These are phyloP conservation scores for Sialis fuliginosa DNA, from an alignment of 2,888 invertebrate genomes.

Conservation along the genomic window DNA sequence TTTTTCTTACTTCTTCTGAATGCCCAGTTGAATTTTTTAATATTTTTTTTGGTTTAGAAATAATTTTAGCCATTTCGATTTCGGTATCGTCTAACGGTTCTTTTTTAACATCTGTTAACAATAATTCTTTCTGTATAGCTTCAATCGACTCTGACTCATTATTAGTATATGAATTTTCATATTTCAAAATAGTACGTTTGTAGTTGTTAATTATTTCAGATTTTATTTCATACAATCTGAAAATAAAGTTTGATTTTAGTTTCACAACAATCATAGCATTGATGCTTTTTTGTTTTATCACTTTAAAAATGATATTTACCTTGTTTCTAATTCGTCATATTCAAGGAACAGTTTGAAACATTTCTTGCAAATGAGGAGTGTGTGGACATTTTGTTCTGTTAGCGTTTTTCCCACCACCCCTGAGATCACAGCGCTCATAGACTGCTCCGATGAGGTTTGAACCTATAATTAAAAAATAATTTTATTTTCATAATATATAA, in stretches of 20 bases:
- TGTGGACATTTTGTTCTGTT: conserved; percentile 31
- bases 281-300: background rate
- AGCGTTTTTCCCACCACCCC: conserved; percentile 30
- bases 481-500: background rate
- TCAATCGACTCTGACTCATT: conserved; percentile 12
- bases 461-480: conserved; percentile 12
- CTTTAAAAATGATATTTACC: conserved; percentile 14
- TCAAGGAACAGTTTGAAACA: conserved; percentile 45
- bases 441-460: conserved; percentile 17
- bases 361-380: conserved; percentile 44
- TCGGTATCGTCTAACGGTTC: conserved; percentile 10
- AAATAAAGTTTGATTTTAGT: conserved; percentile 4
- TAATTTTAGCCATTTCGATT: conserved; percentile 12
- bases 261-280: background rate
- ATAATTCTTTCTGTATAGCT: conserved; percentile 12
- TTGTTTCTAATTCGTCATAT: conserved; percentile 36
- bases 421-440: conserved; percentile 23
- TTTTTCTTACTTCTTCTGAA: background rate
- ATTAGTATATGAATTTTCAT: conserved; percentile 7
- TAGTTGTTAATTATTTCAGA: conserved; percentile 32
- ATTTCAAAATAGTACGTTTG: conserved; percentile 23
- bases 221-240: conserved; percentile 29
- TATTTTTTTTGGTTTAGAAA: background rate
- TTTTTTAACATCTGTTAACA: conserved; percentile 10
- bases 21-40: background rate